Percentiles rank a stretch among this genome's conserved stretches.
These are phyloP conservation scores for Latrodectus elegans DNA, from an alignment of 2,888 invertebrate species.

Conservation along the genomic window DNA sequence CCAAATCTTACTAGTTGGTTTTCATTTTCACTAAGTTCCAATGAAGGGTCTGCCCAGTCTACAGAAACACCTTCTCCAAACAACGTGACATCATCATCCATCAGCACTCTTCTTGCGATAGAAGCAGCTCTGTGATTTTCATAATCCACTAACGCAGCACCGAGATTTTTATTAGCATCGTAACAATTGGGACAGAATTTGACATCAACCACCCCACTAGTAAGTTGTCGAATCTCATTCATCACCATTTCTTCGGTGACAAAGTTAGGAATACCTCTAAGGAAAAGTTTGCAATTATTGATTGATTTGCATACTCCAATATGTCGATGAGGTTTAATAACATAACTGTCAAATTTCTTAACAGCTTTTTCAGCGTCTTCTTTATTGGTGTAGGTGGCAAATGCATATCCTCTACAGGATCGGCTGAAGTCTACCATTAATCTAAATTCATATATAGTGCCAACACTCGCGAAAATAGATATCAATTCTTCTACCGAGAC, in stretches of 20 bases:
- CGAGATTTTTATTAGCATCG: slow-evolving; percentile 82
- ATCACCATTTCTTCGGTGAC: slow-evolving; percentile 80
- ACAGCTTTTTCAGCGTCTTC: slow-evolving; percentile 82
- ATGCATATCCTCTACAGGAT: slow-evolving; percentile 86
- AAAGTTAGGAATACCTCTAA: slow-evolving; percentile 83
- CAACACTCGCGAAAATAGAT: slow-evolving; percentile 81
- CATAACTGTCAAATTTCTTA: slow-evolving; percentile 80
- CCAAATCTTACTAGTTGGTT: too few relatives aligned
- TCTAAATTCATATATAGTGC: slow-evolving; percentile 84
- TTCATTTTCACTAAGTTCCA: slow-evolving; percentile 80
- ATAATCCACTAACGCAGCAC: slow-evolving; percentile 90
- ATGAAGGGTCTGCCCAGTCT: slow-evolving; percentile 91
- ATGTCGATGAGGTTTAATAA: slow-evolving; percentile 80
- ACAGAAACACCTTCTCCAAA: slow-evolving; percentile 82
- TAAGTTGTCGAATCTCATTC: slow-evolving; percentile 78
- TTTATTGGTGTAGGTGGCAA: slow-evolving; percentile 80
- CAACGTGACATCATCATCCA: slow-evolving; percentile 75
- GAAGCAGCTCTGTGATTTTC: slow-evolving; percentile 81
- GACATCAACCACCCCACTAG: slow-evolving; percentile 82
- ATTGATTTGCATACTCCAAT: slow-evolving; percentile 86
- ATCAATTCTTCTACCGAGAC: slow-evolving; percentile 85
- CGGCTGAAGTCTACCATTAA: slow-evolving; percentile 84
- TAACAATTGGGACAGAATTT: slow-evolving; percentile 80
- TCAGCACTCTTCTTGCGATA: slow-evolving; percentile 76
- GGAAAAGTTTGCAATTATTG: slow-evolving; percentile 87